Percentiles rank a stretch among this genome's conserved stretches.
phyloP scores from a whole-genome alignment of 1,140 invertebrate species.

The Schlechtendalia chinensis region DNA sequence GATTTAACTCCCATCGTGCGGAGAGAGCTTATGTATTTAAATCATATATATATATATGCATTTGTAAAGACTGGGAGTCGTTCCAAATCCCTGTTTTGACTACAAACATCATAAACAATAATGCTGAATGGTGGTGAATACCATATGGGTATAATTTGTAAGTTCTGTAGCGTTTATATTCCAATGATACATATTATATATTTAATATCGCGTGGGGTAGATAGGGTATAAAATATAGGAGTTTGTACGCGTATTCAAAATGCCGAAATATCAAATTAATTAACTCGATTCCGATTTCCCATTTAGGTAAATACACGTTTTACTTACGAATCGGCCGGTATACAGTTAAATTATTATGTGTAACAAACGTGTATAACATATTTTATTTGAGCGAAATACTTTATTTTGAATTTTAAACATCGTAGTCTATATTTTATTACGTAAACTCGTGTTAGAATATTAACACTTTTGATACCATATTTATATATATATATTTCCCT shows the following conservation, averaged over 20 bases:
- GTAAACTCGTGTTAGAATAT: no score
- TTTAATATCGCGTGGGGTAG: not conserved
- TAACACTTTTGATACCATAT: no score
- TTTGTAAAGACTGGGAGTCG: not conserved
- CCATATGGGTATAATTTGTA: not conserved
- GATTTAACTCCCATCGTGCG: not conserved
- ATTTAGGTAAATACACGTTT: not conserved
- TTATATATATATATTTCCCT: no score
- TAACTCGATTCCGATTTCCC: not conserved
- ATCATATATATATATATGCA: not conserved
- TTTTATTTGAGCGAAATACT: no score
- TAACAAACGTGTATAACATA: no score
- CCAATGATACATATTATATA: no score
- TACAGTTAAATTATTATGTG: no score
- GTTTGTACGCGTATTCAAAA: not conserved
- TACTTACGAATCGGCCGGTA: not conserved
- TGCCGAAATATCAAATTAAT: slow-evolving; percentile 1
- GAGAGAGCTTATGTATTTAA: not conserved
- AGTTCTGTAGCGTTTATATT: not conserved
- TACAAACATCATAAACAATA: slow-evolving; percentile 12
- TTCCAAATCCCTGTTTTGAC: not conserved
- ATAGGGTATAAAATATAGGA: not conserved
- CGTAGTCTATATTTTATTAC: no score
- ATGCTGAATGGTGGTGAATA: not conserved
- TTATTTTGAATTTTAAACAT: no score